phyloP scores from a whole-genome alignment of 2,888 invertebrate genomes.

The Lasioglossum oenotherae region DNA sequence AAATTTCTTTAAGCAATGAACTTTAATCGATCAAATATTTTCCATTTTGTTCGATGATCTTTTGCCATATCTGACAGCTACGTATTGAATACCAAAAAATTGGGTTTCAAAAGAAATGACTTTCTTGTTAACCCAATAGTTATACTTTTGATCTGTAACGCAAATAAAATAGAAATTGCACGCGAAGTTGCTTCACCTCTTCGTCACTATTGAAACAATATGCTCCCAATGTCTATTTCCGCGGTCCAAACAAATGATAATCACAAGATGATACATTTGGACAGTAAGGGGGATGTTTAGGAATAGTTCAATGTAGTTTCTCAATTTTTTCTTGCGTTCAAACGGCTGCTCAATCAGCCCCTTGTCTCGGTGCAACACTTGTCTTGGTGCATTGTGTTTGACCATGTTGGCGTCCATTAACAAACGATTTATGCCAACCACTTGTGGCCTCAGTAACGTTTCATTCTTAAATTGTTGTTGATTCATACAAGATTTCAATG shows the following conservation, averaged over 20 bases:
- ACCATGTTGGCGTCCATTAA: neutral
- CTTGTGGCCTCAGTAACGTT: neutral
- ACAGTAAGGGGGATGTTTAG: neutral
- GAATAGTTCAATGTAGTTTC: neutral
- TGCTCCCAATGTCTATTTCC: neutral
- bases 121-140: no score
- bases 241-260: neutral
- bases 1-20: no score
- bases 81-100: no score
- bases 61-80: no score
- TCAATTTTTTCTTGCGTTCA: neutral
- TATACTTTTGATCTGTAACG: no score
- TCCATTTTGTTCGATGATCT: no score
- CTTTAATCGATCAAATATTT: no score
- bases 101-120: no score
- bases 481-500: no score
- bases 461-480: neutral
- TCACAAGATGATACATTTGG: neutral
- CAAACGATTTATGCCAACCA: constrained; percentile 2
- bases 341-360: neutral
- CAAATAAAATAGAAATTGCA: neutral
- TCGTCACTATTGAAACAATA: neutral
- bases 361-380: no score
- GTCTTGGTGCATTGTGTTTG: neutral
- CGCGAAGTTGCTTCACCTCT: neutral